These are phyloP conservation scores for Elaphurus davidianus DNA, from an alignment of 2,113 vertebrate genomes.

Conservation along the genomic window DNA sequence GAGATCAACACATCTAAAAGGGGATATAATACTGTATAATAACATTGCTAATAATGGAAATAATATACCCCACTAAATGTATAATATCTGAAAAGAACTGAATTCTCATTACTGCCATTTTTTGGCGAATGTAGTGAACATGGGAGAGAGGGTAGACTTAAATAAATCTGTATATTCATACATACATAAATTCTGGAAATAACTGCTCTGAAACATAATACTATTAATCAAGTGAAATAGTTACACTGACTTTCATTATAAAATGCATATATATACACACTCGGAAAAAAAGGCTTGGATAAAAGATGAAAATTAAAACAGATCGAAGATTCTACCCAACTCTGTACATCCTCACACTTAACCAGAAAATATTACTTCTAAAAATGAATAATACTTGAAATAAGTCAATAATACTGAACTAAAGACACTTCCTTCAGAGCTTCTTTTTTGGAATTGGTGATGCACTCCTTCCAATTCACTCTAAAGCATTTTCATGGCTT, in stretches of 20 bases:
- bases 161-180: constrained; percentile 14
- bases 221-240: constrained; percentile 17
- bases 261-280: not conserved
- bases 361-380: not conserved
- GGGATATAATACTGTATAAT: constrained; percentile 47
- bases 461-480: not conserved
- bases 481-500: not conserved
- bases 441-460: not conserved
- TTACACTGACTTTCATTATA: not conserved
- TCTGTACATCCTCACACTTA: not conserved
- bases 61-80: constrained; percentile 14
- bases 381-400: not conserved
- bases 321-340: not conserved
- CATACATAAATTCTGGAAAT: not conserved
- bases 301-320: not conserved
- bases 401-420: not conserved
- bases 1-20: constrained; percentile 50
- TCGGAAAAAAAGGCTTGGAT: not conserved
- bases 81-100: constrained; percentile 45
- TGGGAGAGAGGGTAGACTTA: not conserved
- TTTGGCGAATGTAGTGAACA: constrained; percentile 30
- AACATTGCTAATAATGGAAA: constrained; percentile 60
- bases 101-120: constrained; percentile 41
- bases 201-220: constrained; percentile 12
- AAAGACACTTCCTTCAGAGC: not conserved